Evolutionary conservation across 37 sponge, comb jelly and placozoan genomes (phyloP), one percentile per base, ranked within the genome.

Genomic region (Axinella damicornis): DNA sequence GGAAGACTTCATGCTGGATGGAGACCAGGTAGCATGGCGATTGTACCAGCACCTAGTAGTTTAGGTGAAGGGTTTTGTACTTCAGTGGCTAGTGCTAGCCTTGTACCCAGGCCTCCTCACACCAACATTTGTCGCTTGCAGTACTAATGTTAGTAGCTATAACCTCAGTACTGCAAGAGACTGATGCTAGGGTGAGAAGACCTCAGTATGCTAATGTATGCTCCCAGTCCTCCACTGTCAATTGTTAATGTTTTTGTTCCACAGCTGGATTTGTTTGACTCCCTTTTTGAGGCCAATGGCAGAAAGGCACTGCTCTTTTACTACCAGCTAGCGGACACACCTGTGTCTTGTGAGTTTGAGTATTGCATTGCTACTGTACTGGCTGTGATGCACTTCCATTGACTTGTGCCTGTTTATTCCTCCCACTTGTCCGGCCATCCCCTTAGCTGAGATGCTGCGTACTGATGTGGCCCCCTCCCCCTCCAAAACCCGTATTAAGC

Each of bases 281-380:
- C 83, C 27, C 83, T 95, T 25, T 90, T 97, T 66, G 89, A 73
- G 27, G 90, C 95, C n/a, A 78, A 91, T 86, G 98, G 93, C 38
- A 87, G 70, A 37, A 85, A 64, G 28, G 90, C 91, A 37, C 34
- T 93, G 5, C 74, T 97, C 60, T 87, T 97, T 53, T 97, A 93
- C 71, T 85, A 89, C 53, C 90, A 94, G 60, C 91, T 89, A 18
- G 88, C 93, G 35, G 85, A 83, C 19, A 79, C 82, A 25, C 93
- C 93, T 41, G 55, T 84, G 25, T 76, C 93, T 30, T 37, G 93
- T 84, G 67, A 69, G 79, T 27, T 5, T 61, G 27, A 13, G 52
- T 11, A 28, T 31, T 35, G 1, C 16, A 21, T 9, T 17, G 22
- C 35, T 61, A 25, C 62, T 61, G 17, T 56, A 27, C 4, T 14